These are phyloP conservation scores for Peromyscus polionotus DNA, from an alignment of 2,113 vertebrate genomes.

Conservation along the genomic window DNA sequence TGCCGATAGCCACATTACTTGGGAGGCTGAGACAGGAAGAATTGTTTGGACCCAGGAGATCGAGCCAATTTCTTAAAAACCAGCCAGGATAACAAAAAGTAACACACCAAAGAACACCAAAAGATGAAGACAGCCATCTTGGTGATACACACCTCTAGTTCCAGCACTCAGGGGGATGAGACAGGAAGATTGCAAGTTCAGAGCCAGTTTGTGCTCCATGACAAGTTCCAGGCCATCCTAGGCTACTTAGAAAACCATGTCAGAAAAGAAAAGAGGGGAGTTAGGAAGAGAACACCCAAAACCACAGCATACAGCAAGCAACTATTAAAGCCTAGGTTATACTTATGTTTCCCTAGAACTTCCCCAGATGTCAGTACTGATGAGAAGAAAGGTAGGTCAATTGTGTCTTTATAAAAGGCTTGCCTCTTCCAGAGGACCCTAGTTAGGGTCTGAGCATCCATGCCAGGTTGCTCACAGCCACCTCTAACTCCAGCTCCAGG, in stretches of 20 bases:
- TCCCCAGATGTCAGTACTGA: background rate
- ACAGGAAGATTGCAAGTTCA: background rate
- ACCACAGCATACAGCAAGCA: background rate
- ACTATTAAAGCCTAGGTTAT: background rate
- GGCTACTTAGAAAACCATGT: background rate
- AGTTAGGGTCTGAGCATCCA: background rate
- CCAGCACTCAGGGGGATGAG: background rate
- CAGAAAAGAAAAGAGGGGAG: background rate
- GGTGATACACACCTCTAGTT: background rate
- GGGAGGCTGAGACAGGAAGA: background rate
- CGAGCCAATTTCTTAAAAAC: background rate
- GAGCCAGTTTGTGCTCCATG: background rate
- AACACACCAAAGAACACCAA: background rate
- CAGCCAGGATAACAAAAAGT: background rate
- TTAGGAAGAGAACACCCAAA: background rate
- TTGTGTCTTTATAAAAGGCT: conserved; percentile 1
- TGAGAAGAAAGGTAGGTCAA: conserved; percentile 27
- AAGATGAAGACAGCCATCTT: background rate
- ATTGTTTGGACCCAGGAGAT: background rate
- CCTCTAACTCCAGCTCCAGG: background rate
- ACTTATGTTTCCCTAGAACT: conserved; percentile 17
- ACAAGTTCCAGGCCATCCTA: background rate
- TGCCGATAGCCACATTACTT: background rate
- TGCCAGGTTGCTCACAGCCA: background rate
- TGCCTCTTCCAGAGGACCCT: background rate